A percentile compares a stretch with the other conserved stretches of the same genome.
Evolutionary conservation across 2,888 invertebrate genomes (phyloP).

Genomic region (Theristus sp.): DNA sequence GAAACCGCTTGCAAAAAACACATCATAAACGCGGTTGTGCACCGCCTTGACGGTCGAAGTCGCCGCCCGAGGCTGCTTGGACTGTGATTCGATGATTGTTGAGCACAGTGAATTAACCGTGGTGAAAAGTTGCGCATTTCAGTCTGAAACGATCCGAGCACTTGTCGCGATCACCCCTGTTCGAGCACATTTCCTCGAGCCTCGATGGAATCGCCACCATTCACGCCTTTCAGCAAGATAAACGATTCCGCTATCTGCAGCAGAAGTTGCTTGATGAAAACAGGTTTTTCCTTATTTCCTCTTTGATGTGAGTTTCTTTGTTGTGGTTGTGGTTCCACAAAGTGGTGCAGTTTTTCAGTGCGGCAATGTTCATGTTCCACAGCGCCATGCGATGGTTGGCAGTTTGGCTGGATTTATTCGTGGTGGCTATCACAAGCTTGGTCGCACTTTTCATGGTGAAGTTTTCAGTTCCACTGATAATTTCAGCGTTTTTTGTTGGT

Average conservation of each 20-base stretch:
- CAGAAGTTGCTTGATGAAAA: background rate
- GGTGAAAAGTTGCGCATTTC: too few relatives aligned
- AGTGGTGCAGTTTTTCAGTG: slow-evolving; percentile 10
- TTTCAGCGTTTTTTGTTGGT: too few relatives aligned
- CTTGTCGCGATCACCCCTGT: slow-evolving; percentile 41
- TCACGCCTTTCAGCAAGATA: slow-evolving; percentile 38
- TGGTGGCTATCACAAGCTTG: slow-evolving; percentile 32
- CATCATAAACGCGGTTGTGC: too few relatives aligned
- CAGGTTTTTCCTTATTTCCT: slow-evolving; percentile 8
- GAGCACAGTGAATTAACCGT: too few relatives aligned
- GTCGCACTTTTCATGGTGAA: slow-evolving; percentile 39
- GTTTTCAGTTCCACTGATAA: too few relatives aligned
- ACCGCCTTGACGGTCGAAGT: too few relatives aligned
- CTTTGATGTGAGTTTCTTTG: background rate
- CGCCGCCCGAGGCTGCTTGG: too few relatives aligned
- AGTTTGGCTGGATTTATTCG: slow-evolving; percentile 31
- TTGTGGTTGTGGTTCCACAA: background rate
- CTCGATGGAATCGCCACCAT: slow-evolving; percentile 44
- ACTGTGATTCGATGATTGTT: too few relatives aligned
- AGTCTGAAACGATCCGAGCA: slow-evolving; percentile 41
- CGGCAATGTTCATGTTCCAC: slow-evolving; percentile 28
- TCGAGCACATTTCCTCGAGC: slow-evolving; percentile 41
- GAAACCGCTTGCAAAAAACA: too few relatives aligned
- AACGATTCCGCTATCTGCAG: slow-evolving; percentile 9
- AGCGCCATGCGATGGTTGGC: slow-evolving; percentile 33